Evolutionary conservation across 2,797 vertebrate genomes (phyloP), one percentile per base, ranked within the genome.

Genomic region (Tinamus major): DNA sequence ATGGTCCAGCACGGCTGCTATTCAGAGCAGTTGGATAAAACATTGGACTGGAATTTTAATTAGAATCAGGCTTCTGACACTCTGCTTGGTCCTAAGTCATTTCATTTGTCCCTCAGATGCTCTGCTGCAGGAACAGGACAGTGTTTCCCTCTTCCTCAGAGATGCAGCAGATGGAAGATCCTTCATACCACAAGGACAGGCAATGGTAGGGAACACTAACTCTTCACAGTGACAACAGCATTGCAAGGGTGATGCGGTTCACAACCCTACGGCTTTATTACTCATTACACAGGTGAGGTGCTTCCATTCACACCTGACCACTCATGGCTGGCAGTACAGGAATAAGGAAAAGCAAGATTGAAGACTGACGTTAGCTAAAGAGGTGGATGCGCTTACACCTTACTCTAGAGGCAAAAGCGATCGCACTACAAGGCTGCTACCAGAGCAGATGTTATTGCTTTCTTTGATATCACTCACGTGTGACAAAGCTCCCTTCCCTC

Each of bases 251-350:
- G 23, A 39, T 46, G 24, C 6, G 4, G 1, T 27, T 65, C 13
- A 55, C 37, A 39, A 9, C 3, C 4, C 2, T 56, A 58, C 20
- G 1, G 20, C 19, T 69, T 37, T 51, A 2, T 17, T 51, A 44
- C 7, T 67, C 21, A 12, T 63, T 59, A 29, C 23, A 15, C 29
- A 64, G 27, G 48, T 8, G 23, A 53, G 33, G 4, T 76, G 42
- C 51, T 76, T 24, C 68, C 23, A n/a, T 35, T 71, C 59, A 13
- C 21, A 29, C 4, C 13, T 64, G 13, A 33, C 24, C 31, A 33
- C 11, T 3, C 17, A n/a, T 2, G 37, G 19, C 0, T 48, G 26
- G 4, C 7, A 69, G 51, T 20, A 48, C 0, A 61, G 9, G 18
- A 85, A 82, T 11, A 76, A 68, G 19, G 79, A 20, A 39, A 55